A percentile compares a stretch with the other conserved stretches of the same genome.
Conservation (phyloP, 35 echinoderm and acorn worm species). For the Apostichopus japonicus region DNA sequence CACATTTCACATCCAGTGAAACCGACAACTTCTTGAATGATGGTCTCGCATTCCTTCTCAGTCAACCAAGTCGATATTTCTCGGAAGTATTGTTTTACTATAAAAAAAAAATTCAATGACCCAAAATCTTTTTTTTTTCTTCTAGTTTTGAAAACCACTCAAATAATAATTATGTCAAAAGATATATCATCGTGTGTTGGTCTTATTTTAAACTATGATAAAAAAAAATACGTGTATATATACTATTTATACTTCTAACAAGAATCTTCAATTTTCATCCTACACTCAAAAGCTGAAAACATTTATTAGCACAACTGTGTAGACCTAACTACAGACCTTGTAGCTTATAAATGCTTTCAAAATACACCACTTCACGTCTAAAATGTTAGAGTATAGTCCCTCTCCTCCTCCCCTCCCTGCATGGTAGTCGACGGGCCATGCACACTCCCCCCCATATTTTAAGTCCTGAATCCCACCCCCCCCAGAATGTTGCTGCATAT, state of each 20-base stretch:
- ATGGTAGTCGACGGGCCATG: no score
- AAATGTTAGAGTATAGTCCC: no score
- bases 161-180: background rate
- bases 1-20: background rate
- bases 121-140: background rate
- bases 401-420: no score
- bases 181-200: background rate
- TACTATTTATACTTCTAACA: background rate
- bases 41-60: background rate
- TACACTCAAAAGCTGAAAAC: no score
- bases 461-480: background rate
- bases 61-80: background rate
- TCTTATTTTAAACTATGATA: no score
- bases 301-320: no score
- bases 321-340: no score
- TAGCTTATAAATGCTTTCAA: no score
- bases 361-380: no score
- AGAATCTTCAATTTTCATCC: background rate
- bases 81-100: background rate
- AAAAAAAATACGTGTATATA: no score
- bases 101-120: background rate
- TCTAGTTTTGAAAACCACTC: background rate
- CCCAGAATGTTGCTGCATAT: background rate
- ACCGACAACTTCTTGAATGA: background rate
- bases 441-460: no score